Evolutionary conservation across 2,797 vertebrate genomes (phyloP), one percentile per base, ranked within the genome.

Genomic region (Diplodus sargus): DNA sequence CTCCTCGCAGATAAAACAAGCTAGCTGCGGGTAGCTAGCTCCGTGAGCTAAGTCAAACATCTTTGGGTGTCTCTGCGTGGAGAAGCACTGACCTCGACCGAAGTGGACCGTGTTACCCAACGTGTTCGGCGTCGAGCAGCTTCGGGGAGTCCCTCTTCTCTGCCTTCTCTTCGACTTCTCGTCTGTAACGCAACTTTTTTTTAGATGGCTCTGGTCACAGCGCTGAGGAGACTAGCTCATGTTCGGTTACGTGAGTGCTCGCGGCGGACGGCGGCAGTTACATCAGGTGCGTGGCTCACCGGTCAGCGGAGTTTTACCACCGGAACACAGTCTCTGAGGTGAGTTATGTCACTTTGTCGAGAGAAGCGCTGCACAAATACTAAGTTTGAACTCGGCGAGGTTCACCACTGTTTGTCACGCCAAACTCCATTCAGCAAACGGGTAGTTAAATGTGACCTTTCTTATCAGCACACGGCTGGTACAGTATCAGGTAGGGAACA

Each of bases 121-220:
- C 0, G 16, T 22, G 53, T 45, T 4, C 8, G 39, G 39, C 34
- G 49, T 13, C 18, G 15, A 2, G 49, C 22, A 12, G 17, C 3
- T 39, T 25, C 7, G 25, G 7, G 13, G 16, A 23, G 5, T 13
- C 17, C 25, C 45, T 14, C n/a, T 0, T 1, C 18, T 39, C 10
- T 39, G 39, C 22, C 15, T 28, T 4, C 13, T 3, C 2, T 39
- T 25, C 4, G n/a, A 2, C 5, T 4, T 25, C 2, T 18, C 8
- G 0, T 16, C 1, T 3, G 25, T 62, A 11, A 5, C 6, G 34
- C 42, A 4, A 4, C 10, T 45, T 28, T 28, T 61, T 11, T 39
- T 62, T 11, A 66, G 48, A 94, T 94, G 91, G 86, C 93, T 70
- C 66, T 94, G 23, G 74, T 87, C 1, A 25, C 86, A 0, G 89